Conservation (phyloP, 2,113 vertebrate species). For the Calypte anna region DNA sequence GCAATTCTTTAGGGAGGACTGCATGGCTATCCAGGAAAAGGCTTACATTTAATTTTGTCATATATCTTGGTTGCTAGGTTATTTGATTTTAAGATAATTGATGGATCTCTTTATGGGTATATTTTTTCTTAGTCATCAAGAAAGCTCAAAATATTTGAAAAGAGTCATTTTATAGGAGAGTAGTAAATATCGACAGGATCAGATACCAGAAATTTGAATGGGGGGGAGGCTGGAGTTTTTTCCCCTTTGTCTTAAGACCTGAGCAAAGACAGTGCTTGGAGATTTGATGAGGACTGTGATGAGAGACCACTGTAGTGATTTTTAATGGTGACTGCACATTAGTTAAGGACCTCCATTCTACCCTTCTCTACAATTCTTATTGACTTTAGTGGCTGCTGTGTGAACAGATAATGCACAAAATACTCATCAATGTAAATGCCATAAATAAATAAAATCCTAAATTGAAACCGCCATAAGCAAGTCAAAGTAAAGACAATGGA, state of each 20-base stretch:
- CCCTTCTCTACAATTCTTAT: background rate
- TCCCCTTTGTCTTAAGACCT: background rate
- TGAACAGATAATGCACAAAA: conserved; percentile 36
- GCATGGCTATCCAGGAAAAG: background rate
- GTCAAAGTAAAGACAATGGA: background rate
- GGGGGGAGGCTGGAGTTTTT: background rate
- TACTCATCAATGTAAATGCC: conserved; percentile 3
- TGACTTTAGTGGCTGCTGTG: background rate
- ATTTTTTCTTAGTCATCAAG: conserved; percentile 44
- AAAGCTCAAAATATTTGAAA: conserved; percentile 51
- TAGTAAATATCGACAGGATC: conserved; percentile 15
- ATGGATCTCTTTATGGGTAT: conserved; percentile 17
- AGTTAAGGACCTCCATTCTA: background rate
- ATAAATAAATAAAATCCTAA: conserved; percentile 30
- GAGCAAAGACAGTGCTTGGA: background rate
- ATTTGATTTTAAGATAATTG: conserved; percentile 56
- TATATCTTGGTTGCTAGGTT: conserved; percentile 6
- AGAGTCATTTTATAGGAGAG: conserved; percentile 26
- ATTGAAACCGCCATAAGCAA: background rate
- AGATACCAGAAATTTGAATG: background rate
- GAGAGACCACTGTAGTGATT: background rate
- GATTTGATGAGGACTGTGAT: background rate
- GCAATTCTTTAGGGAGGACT: background rate
- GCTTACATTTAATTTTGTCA: conserved; percentile 33
- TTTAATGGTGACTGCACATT: background rate